Base-by-base conservation (phyloP, 1,140 invertebrate genomes). In the Phortica variegata region DNA sequence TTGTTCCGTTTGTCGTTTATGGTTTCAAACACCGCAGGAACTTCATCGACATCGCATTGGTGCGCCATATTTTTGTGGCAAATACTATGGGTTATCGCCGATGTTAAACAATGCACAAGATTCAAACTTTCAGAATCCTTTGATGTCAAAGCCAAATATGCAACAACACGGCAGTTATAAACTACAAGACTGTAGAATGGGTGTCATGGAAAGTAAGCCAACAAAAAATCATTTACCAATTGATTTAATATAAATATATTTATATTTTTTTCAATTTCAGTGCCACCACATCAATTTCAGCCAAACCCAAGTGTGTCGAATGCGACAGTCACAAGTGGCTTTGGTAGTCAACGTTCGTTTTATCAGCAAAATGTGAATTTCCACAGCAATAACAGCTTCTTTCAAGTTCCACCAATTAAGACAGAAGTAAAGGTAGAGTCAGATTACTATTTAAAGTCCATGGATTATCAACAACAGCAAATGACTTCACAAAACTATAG, bases 61-160 rank as follows among this genome's bases (percentile, higher is more conserved):
- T n/a, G 60, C 63, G 1, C 70, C 70, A 4, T 71, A 68, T 23
- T 73, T 70, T 39, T 73, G 70, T 40, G 70, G 70, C 17, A 73
- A 73, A 41, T 73, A 62, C 40, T 73, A 73, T 18, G 39, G 12
- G 33, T 5, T 4, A n/a, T 7, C 10, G 33, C 8, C 12, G 3
- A 10, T n/a, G 12, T 34, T 5, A 7, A n/a, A n/a, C 8, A 34
- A 3, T 34, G 12, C 34, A 17, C 44, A 44, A 15, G 52, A 59
- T 21, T 39, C 61, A 23, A 34, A 34, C 13, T 15, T 34, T 34
- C 32, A 9, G 10, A 26, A 26, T 26, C 23, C 23, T 6, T 6
- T 26, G 23, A 6, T 10, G 23, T 10, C 5, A 2, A 46, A 34
- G n/a, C 47, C 44, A 6, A 53, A 56, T 13, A 53, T 49, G 8